Evolutionary conservation across 2,113 vertebrate species (phyloP), one percentile per base, ranked within the genome.

Genomic region (Potamarius usumacintae): DNA sequence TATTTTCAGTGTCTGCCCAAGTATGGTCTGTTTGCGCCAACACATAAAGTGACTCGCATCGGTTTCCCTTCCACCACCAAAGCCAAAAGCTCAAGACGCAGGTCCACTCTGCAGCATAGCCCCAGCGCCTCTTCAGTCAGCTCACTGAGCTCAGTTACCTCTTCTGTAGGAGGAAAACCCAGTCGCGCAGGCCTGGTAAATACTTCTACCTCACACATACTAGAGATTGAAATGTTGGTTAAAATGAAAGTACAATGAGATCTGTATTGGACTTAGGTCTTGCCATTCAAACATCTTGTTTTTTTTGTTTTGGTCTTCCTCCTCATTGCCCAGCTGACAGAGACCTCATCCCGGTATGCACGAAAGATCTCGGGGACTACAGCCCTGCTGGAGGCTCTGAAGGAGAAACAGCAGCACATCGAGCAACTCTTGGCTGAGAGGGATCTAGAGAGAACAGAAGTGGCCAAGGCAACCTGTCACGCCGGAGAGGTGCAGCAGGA

Each of bases 401-500:
- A 99, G 94, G 98, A 99, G 95, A 99, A 99, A 90, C 98, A 99
- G 92, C 98, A 99, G 92, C 98, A 99, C 92, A 99, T 99, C 82
- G 98, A 99, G 89, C 98, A 99, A 93, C 96, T 99, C 84, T 95
- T 99, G 96, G 97, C 96, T 25, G 98, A 99, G 92, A 94, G 97
- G 88, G 98, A 99, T 92, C 94, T 98, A 93, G 98, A 99, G 94
- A 96, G 97, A 92, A 97, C 96, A 18, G 98, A 99, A 92, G 97
- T 99, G 89, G 98, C 98, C 83, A 98, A 97, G 92, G 97, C 98
- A 91, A 98, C 97, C 5, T 97, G 96, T 92, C 98, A 99, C 48
- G 97, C 95, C 1, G 97, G 98, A 89, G 97, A 99, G 88, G 96
- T 99, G 91, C 97, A 98, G 92, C 97, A 98, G 91, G 97, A 99